Conservation (phyloP, 2,113 vertebrate genomes). For the Condylura cristata region DNA sequence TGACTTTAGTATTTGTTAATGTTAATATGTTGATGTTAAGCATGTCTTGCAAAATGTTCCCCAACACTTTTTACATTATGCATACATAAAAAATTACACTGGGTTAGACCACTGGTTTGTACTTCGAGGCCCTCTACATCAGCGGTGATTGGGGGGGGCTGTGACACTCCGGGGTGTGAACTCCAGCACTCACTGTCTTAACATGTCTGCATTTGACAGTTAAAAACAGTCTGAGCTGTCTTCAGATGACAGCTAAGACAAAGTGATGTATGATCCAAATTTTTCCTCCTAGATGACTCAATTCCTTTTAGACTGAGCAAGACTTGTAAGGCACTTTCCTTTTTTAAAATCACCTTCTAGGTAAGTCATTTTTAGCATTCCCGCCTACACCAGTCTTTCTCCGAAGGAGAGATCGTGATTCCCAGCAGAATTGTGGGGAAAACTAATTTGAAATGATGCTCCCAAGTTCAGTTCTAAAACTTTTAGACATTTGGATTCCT, state of each 20-base stretch:
- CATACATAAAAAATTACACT: neutral
- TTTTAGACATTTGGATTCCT: neutral
- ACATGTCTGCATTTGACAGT: too few relatives aligned
- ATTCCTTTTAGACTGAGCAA: neutral
- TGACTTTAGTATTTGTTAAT: neutral
- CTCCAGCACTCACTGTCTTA: neutral
- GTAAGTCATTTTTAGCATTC: neutral
- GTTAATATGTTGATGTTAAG: neutral
- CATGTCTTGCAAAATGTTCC: neutral
- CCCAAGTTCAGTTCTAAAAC: neutral
- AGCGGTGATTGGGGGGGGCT: neutral
- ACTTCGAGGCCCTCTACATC: neutral
- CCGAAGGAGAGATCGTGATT: neutral
- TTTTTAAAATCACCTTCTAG: neutral
- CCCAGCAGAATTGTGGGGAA: neutral
- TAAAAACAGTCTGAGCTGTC: too few relatives aligned
- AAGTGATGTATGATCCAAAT: neutral
- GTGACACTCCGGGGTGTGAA: neutral
- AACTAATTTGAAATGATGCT: neutral
- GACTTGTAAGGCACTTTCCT: neutral
- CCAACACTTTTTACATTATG: neutral
- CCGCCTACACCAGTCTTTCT: neutral
- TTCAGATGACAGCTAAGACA: neutral
- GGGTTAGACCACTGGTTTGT: neutral
- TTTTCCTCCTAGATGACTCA: neutral